Base-by-base conservation (phyloP, 1,140 invertebrate genomes). In the Pseudomyrmex pallidus region DNA sequence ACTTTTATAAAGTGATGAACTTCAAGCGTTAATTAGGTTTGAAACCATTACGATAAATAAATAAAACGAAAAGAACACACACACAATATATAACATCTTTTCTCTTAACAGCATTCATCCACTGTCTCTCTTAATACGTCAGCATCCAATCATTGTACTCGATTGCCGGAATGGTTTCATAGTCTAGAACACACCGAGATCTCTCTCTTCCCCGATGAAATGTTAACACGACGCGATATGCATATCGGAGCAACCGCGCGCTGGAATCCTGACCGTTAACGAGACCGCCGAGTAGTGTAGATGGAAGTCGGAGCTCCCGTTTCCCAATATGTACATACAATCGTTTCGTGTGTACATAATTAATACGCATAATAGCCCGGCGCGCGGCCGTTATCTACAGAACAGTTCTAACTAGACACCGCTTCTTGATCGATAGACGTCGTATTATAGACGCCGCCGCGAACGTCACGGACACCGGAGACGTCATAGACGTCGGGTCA, bases 401-500 rank as follows among this genome's bases (percentile, higher is more conserved):
- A 22, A 74, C 15, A 54, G 35, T 56, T 78, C 63, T 44, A 57
- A 66, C 74, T 57, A 48, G 54, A 57, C 56, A 44, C 9, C 61
- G 44, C 54, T 64, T 44, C 57, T 83, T 77, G 61, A 63, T 77
- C 72, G 50, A 83, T 83, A 64, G 22, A 83, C 54, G 9, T 64
- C 70, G 50, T 56, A 57, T 76, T 76, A 64, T 76, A 83, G 46
- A 64, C 70, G 54, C 8, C 70, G 52, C 4, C n/a, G 62, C 72
- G 64, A 78, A 83, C 82, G 82, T 83, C 82, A 76, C 46, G 54
- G 52, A 72, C 66, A 72, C 44, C 56, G n/a, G 76, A 70, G 50
- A 64, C 82, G 61, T 83, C 46, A 83, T 68, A 66, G 82, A 50
- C 82, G 46, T 52, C 17, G 54, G 74, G 54, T 77, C 74, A 83